These are phyloP conservation scores for Tetropium fuscum DNA, from an alignment of 2,888 invertebrate genomes.

Conservation along the genomic window DNA sequence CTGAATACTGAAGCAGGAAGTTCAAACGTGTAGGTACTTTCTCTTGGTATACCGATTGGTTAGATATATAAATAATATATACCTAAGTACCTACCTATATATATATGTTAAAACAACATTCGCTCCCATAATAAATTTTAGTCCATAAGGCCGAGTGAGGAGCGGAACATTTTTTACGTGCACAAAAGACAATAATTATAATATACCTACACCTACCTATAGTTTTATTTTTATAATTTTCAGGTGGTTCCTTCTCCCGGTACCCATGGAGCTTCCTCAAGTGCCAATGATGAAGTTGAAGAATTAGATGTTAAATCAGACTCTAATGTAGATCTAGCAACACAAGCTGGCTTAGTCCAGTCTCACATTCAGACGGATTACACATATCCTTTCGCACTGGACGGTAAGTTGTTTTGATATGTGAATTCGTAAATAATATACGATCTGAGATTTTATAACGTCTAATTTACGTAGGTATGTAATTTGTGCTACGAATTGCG, in stretches of 20 bases:
- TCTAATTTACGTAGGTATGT: background rate
- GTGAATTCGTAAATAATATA: constrained; percentile 14
- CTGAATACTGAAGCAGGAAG: constrained; percentile 56
- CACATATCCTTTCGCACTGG: constrained; percentile 47
- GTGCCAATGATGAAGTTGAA: constrained; percentile 63
- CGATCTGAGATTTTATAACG: background rate
- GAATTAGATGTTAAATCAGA: constrained; percentile 50
- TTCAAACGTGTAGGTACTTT: constrained; percentile 54
- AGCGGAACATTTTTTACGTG: constrained; percentile 30
- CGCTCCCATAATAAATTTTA: constrained; percentile 46
- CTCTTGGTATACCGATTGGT: constrained; percentile 52
- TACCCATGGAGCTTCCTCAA: constrained; percentile 53
- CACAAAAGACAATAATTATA: background rate
- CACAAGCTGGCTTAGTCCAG: constrained; percentile 37
- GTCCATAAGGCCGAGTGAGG: constrained; percentile 34
- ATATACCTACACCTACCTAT: too few relatives aligned
- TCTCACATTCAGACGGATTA: constrained; percentile 45
- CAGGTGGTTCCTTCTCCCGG: constrained; percentile 42
- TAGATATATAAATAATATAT: constrained; percentile 45
- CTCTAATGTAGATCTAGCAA: constrained; percentile 49
- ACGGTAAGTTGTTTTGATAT: constrained; percentile 50
- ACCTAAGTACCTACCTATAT: too few relatives aligned
- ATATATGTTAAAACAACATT: too few relatives aligned
- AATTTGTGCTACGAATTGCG: constrained; percentile 6
- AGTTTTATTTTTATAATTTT: constrained; percentile 10